Evolutionary conservation across 2,888 invertebrate species (phyloP), one percentile per base, ranked within the genome.

Genomic region (Andrena praecox): DNA sequence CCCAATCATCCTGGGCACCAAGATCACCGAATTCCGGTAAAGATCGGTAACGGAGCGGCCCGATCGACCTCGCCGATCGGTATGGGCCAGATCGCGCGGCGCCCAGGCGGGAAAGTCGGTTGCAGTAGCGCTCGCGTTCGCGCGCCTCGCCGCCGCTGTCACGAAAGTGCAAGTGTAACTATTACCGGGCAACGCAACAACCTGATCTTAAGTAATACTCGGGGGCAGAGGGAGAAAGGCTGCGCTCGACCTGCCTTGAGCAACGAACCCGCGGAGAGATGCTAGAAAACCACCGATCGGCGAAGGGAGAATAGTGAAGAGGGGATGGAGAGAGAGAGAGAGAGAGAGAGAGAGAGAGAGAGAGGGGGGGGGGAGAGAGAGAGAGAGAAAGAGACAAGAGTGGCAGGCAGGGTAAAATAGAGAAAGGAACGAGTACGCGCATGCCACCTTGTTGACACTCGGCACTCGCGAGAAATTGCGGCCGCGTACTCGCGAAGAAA

Each of bases 111-210:
- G 66, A 71, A 79, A 79, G 66, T 79, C 7, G n/a, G 20, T 20
- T n/a, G 24, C 10, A 24, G 24, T 10, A 10, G 56, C 56, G 56
- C 56, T 35, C 20, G 54, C 24, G 54, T 24, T 35, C 52, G 48
- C 64, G 50, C 52, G 60, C 31, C 63, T 29, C 24, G 24, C 2
- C 12, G 68, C 29, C n/a, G 27, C 48, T 52, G 66, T 62, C 54
- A 79, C 31, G 85, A 88, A 87, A 88, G 86, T 76, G 88, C 85
- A 88, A 88, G 81, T 88, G 85, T 77, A 86, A 85, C 87, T 84
- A 85, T 85, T 88, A 85, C 64, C 33, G 64, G 77, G 42, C 86
- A 68, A 87, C 82, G 87, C 85, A 87, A 88, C 77, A 69, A 63
- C 62, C 48, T 54, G 62, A 33, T 80, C 87, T 86, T 88, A 85